These are phyloP conservation scores for Phalacrocorax aristotelis DNA, from an alignment of 2,113 vertebrate species.

Conservation along the genomic window DNA sequence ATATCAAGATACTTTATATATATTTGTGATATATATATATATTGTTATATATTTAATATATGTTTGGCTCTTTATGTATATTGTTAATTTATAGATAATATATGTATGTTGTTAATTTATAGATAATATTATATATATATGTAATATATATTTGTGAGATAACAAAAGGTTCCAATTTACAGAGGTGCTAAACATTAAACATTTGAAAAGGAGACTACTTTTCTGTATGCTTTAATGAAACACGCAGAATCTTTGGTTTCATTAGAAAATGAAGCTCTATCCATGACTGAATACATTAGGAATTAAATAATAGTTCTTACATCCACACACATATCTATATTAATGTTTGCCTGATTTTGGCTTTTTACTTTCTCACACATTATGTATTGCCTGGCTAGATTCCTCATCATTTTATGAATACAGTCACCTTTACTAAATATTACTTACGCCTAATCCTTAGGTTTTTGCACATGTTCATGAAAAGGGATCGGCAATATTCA, in stretches of 20 bases:
- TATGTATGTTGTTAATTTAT: background rate
- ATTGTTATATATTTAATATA: background rate
- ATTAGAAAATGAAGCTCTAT: background rate
- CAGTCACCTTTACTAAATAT: background rate
- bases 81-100: background rate
- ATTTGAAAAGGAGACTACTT: background rate
- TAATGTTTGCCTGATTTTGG: background rate
- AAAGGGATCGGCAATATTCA: background rate
- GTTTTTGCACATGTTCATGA: background rate
- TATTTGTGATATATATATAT: background rate
- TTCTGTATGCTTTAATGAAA: background rate
- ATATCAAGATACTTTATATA: background rate
- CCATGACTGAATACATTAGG: background rate
- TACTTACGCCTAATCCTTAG: background rate
- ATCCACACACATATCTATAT: background rate
- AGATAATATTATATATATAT: background rate
- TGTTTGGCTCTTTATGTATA: background rate
- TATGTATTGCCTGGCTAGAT: background rate
- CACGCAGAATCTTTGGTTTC: background rate
- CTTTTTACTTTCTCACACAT: background rate
- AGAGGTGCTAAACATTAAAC: background rate
- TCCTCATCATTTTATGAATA: background rate
- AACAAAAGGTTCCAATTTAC: background rate
- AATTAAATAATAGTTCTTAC: background rate
- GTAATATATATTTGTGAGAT: background rate